These are phyloP conservation scores for Ectemnius continuus DNA, from an alignment of 2,888 invertebrate genomes.

Conservation along the genomic window DNA sequence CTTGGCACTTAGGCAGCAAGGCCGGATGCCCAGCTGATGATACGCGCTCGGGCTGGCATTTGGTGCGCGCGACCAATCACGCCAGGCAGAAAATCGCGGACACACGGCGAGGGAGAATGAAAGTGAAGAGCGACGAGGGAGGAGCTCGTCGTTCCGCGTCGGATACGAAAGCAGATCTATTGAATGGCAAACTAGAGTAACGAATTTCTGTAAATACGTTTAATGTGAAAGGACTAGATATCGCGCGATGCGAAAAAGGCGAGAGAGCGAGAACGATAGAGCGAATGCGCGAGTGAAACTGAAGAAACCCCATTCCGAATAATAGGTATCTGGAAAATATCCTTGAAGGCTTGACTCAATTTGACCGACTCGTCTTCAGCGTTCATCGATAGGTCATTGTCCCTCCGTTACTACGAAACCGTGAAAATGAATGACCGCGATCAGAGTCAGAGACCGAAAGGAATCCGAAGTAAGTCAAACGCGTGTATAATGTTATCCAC, in stretches of 20 bases:
- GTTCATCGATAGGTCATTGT: conserved; percentile 55
- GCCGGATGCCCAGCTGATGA: no score
- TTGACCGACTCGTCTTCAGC: conserved; percentile 62
- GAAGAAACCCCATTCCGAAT: conserved; percentile 50
- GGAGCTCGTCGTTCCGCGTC: conserved; percentile 41
- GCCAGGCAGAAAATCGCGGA: not conserved
- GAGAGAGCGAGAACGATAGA: conserved; percentile 26
- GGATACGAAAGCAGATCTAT: conserved; percentile 39
- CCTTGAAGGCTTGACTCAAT: conserved; percentile 58
- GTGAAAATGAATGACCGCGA: conserved; percentile 43
- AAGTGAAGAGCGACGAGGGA: conserved; percentile 38
- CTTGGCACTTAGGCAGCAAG: no score
- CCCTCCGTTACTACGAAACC: conserved; percentile 43
- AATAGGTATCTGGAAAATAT: conserved; percentile 56
- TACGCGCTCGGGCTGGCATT: no score
- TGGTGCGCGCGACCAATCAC: conserved; percentile 1
- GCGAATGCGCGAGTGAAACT: conserved; percentile 32
- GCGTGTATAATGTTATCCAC: conserved; percentile 68
- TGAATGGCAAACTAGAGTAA: conserved; percentile 58
- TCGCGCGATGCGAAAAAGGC: conserved; percentile 30
- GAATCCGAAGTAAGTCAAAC: conserved; percentile 53
- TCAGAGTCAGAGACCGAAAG: conserved; percentile 41
- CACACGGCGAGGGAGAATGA: conserved; percentile 14
- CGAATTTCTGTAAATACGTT: conserved; percentile 69
- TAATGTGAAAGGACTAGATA: conserved; percentile 48